These are phyloP conservation scores for Phymatocera aterrima DNA, from an alignment of 2,888 invertebrate genomes.

Conservation along the genomic window DNA sequence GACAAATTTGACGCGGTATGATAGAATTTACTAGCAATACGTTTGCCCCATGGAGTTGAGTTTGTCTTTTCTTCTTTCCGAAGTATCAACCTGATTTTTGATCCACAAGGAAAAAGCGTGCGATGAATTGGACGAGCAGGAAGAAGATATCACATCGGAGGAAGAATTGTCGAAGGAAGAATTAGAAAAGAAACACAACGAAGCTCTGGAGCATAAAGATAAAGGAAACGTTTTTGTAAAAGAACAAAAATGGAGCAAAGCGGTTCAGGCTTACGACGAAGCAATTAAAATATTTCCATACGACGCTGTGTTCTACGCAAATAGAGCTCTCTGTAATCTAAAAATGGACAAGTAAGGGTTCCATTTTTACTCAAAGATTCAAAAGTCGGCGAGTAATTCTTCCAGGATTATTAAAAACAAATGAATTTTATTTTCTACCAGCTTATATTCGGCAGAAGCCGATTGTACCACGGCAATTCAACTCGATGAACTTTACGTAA, in stretches of 20 bases:
- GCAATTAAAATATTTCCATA: slow-evolving; percentile 90
- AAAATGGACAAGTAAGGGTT: slow-evolving; percentile 85
- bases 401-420: neutral
- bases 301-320: slow-evolving; percentile 89
- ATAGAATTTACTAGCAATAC: slow-evolving; percentile 57
- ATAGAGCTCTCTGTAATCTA: slow-evolving; percentile 91
- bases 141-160: slow-evolving; percentile 74
- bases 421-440: slow-evolving; percentile 63
- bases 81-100: no score
- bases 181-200: slow-evolving; percentile 75
- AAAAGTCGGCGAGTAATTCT: slow-evolving; percentile 5
- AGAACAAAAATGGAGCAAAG: slow-evolving; percentile 87
- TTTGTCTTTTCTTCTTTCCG: neutral
- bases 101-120: slow-evolving; percentile 83
- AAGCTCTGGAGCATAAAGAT: slow-evolving; percentile 84
- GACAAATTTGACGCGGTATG: slow-evolving; percentile 88
- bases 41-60: neutral
- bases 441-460: slow-evolving; percentile 83
- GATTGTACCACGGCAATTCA: slow-evolving; percentile 90
- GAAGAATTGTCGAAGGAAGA: slow-evolving; percentile 75
- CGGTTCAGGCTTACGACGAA: slow-evolving; percentile 89
- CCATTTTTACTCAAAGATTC: slow-evolving; percentile 22
- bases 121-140: slow-evolving; percentile 71
- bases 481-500: slow-evolving; percentile 87
- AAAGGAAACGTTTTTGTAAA: slow-evolving; percentile 91